phyloP scores from a whole-genome alignment of 2,797 vertebrate species.

The Balearica regulorum region DNA sequence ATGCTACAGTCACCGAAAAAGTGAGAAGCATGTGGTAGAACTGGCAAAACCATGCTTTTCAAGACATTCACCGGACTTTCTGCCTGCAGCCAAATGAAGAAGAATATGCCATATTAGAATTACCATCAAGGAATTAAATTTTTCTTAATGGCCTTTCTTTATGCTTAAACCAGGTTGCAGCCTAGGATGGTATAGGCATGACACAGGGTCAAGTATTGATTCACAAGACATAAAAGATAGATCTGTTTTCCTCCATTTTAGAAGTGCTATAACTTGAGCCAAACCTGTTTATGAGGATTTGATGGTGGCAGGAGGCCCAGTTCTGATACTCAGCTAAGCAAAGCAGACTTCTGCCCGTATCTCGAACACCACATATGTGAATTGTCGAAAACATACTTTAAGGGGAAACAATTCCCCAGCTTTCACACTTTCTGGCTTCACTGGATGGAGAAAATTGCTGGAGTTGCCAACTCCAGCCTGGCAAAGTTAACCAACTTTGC shows the following conservation, averaged over 20 bases:
- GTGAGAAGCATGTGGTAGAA: constrained; percentile 17
- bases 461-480: constrained; percentile 3
- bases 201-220: neutral
- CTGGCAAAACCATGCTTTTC: neutral
- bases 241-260: neutral
- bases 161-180: neutral
- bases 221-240: neutral
- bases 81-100: neutral
- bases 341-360: neutral
- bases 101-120: neutral
- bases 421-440: constrained; percentile 14
- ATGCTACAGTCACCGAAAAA: neutral
- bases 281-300: neutral
- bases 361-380: neutral
- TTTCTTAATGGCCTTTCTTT: neutral
- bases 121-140: neutral
- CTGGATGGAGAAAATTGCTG: neutral
- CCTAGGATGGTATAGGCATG: neutral
- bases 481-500: neutral
- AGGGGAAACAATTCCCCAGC: neutral
- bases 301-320: constrained; percentile 6
- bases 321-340: neutral
- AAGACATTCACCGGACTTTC: neutral
- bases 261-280: neutral
- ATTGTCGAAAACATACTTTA: constrained; percentile 2